Percentiles rank a stretch among this genome's conserved stretches.
Evolutionary conservation across 1,140 invertebrate species (phyloP).

Genomic region (Chrysopa pallens): DNA sequence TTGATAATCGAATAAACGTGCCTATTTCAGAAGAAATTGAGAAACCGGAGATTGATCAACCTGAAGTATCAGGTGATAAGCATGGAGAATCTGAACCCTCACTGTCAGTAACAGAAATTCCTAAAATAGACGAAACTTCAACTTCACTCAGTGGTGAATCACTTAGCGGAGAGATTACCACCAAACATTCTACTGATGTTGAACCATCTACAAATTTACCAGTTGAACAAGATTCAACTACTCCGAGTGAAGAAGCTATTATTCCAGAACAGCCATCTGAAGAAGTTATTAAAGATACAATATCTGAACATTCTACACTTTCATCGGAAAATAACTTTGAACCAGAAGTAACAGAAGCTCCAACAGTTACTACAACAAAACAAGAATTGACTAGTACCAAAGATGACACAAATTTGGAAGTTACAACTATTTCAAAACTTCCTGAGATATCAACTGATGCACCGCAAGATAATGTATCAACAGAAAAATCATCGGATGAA

Average conservation of each 20-base stretch:
- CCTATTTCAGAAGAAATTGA: not conserved
- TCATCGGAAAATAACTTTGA: not conserved
- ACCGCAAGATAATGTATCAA: not conserved
- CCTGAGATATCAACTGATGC: not conserved
- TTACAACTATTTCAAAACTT: slow-evolving; percentile 3
- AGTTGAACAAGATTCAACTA: not conserved
- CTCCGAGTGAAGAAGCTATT: slow-evolving; percentile 4
- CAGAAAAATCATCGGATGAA: not conserved
- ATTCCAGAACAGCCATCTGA: slow-evolving; percentile 5
- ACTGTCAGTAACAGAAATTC: slow-evolving; percentile 1
- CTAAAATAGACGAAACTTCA: not conserved
- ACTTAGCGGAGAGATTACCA: not conserved
- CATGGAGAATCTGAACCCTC: slow-evolving; percentile 5
- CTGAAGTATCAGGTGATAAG: slow-evolving; percentile 2
- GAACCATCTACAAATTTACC: not conserved
- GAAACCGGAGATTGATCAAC: slow-evolving; percentile 1
- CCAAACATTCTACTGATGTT: not conserved
- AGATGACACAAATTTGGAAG: not conserved
- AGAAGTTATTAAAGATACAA: slow-evolving; percentile 4
- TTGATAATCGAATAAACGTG: too few relatives aligned
- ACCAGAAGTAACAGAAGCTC: not conserved
- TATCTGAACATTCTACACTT: not conserved
- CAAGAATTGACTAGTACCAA: not conserved
- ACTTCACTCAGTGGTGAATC: slow-evolving; percentile 5
- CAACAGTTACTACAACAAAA: not conserved